Percentiles rank a stretch among this genome's conserved stretches.
Conservation (phyloP, 1,140 invertebrate genomes). For the Aphis craccivora region DNA sequence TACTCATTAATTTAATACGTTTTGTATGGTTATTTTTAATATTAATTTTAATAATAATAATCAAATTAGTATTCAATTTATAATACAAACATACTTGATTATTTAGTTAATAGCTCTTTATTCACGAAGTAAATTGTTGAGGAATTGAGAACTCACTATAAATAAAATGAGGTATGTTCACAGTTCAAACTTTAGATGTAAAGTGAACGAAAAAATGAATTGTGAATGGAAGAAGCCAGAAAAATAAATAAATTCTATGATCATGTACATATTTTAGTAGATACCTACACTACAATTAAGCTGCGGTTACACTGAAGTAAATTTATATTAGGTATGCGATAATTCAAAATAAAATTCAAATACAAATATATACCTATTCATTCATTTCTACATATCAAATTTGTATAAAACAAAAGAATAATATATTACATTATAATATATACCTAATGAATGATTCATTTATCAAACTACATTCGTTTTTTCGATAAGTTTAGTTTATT, state of each 20-base stretch:
- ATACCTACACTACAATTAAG: not conserved
- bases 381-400: not conserved
- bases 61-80: too few relatives aligned
- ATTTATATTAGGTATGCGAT: not conserved
- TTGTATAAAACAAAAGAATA: not conserved
- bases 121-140: not conserved
- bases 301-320: not conserved
- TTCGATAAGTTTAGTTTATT: too few relatives aligned
- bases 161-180: not conserved
- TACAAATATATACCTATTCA: too few relatives aligned
- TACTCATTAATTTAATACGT: not conserved
- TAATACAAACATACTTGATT: constrained; percentile 15
- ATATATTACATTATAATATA: not conserved
- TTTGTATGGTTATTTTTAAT: not conserved
- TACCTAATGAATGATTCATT: not conserved
- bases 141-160: not conserved
- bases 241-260: not conserved
- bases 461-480: not conserved
- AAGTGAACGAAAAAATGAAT: not conserved
- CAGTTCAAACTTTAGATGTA: not conserved
- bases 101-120: not conserved
- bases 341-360: too few relatives aligned
- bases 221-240: not conserved
- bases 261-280: not conserved
- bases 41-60: not conserved